Evolutionary conservation across 1,140 invertebrate genomes (phyloP), one percentile per base, ranked within the genome.

Genomic region (Magallana ariakensis): DNA sequence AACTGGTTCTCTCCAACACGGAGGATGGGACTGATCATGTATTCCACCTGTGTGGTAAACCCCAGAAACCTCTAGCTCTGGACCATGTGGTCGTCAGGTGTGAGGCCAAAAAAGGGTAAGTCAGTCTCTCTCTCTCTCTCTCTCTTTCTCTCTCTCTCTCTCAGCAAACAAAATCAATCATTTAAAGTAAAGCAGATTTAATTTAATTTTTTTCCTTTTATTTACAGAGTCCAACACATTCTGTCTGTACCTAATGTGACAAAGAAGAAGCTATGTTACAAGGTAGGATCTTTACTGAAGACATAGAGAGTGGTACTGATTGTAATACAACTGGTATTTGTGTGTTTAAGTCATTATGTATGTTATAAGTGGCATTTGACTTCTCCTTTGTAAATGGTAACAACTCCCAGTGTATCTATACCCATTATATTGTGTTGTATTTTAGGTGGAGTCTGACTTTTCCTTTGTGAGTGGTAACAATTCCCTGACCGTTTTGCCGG

Each of bases 391-490:
- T 94, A 3, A 93, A 86, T 88, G 94, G 94, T 13, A 86, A 91
- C 15, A 85, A 89, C 15, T 91, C 89, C n/a, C 80, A 94, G 16
- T n/a, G n/a, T n/a, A n/a, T n/a, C n/a, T n/a, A n/a, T n/a, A n/a
- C n/a, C n/a, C n/a, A n/a, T n/a, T n/a, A n/a, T n/a, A n/a, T n/a
- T n/a, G n/a, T n/a, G n/a, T n/a, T n/a, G n/a, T n/a, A n/a, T n/a
- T n/a, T n/a, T n/a, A 94, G 93, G 93, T 94, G 83, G 92, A 94
- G 83, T 92, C 94, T 19, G 94, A 94, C 87, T 83, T 94, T 2
- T 87, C 90, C 33, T 94, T 94, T 85, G 84, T 94, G 6, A 93
- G 87, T 88, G 94, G 94, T 13, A 86, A 91, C 15, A 85, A 89
- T 11, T 91, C 89, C n/a, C 80, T 94, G 16, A 91, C 92, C 10